Base-by-base conservation (phyloP, 1,140 invertebrate species). In the Drosophila kurseongensis region DNA sequence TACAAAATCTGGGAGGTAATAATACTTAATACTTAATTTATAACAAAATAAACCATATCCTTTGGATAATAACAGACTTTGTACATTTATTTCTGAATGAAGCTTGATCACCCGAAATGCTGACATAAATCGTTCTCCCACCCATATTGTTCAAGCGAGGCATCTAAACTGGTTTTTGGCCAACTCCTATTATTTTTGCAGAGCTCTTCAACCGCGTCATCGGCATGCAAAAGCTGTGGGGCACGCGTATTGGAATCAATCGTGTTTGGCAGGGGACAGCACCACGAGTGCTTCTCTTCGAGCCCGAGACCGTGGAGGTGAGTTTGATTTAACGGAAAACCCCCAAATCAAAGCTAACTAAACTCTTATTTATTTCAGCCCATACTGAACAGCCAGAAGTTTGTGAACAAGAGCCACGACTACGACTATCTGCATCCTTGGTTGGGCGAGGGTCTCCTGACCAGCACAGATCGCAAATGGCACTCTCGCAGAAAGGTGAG, bases 371-470 rank as follows among this genome's bases (percentile, higher is more conserved):
- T 14, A 0, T 63, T 78, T 4, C 62, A 96, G 94, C 93, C 93
- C 59, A 93, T 98, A 48, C 93, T 97, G 29, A 95, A 94, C 60
- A 96, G 95, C 72, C 94, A 93, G 35, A 95, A 95, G 83, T 94
- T 96, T 75, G 94, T 97, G 38, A 94, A 95, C 51, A 98, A 98
- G 92, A 94, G 95, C 50, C 84, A 91, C 41, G 94, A 96, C 78
- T 98, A 98, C 83, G 90, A 94, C 42, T 96, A 95, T 76, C 91
- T 98, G n/a, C 94, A 95, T 71, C 94, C 95, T 9, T 97, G 96
- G 96, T 92, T 97, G 13, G 96, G 96, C 18, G 94, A 94, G n/a
- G 97, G 97, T 23, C 92, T 97, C 4, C 92, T 97, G 1, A 96
- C 95, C 18, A 94, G 94, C 81, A 93, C 93, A 74, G 95, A 95